phyloP scores from a whole-genome alignment of 92 coral and sea anemone genomes.

The Porites evermanni region DNA sequence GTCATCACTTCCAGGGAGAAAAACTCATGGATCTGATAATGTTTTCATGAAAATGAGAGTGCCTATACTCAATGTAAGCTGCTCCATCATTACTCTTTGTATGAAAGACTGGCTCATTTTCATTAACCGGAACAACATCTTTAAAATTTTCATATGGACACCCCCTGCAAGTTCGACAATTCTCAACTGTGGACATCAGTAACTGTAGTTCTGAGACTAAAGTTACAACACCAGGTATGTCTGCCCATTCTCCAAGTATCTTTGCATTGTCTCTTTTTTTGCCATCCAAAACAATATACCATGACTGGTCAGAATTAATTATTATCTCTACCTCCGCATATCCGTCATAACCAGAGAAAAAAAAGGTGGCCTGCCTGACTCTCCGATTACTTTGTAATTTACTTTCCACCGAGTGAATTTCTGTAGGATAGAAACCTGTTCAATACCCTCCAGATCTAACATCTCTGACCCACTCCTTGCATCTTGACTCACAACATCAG shows the following conservation, averaged over 20 bases:
- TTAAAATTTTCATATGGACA: not conserved
- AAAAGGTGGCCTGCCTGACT: slow-evolving; percentile 39
- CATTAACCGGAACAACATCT: not conserved
- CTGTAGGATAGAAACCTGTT: too few relatives aligned
- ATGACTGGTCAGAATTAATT: slow-evolving; percentile 31
- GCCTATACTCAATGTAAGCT: not conserved
- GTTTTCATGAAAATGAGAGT: slow-evolving; percentile 31
- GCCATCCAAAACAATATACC: slow-evolving; percentile 42
- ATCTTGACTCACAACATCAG: not conserved
- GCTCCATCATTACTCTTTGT: not conserved
- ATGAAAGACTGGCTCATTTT: not conserved
- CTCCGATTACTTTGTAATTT: not conserved
- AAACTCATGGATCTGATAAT: slow-evolving; percentile 37
- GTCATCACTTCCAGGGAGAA: slow-evolving; percentile 54
- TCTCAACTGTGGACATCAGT: not conserved
- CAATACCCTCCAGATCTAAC: not conserved
- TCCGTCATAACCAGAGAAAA: slow-evolving; percentile 51
- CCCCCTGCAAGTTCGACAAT: not conserved
- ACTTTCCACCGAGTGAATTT: too few relatives aligned
- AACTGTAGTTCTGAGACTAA: slow-evolving; percentile 11
- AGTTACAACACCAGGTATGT: slow-evolving; percentile 25
- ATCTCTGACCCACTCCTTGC: not conserved
- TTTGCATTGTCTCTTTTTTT: slow-evolving; percentile 24
- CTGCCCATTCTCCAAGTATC: slow-evolving; percentile 40
- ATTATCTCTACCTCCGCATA: slow-evolving; percentile 36